A percentile compares a stretch with the other conserved stretches of the same genome.
Conservation (phyloP, 1,140 invertebrate species). For the silkworm (Bombyx mori) region DNA sequence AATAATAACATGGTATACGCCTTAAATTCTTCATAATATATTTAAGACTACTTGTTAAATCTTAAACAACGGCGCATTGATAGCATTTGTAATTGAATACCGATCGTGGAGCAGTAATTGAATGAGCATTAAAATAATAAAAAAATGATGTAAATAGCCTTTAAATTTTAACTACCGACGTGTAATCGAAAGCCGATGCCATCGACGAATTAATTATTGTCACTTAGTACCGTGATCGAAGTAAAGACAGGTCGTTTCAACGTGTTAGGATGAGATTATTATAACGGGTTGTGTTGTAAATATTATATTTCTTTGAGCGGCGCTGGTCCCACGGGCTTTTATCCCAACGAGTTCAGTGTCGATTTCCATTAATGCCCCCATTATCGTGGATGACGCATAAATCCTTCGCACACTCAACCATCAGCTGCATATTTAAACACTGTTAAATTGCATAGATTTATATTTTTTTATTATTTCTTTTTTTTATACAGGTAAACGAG, state of each 20-base stretch:
- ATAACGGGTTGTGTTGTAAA: constrained; percentile 46
- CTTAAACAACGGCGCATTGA: too few relatives aligned
- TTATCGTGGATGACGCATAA: constrained; percentile 49
- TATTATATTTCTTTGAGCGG: constrained; percentile 56
- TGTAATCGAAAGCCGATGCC: constrained; percentile 27
- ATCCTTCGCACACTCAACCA: constrained; percentile 45
- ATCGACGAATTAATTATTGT: constrained; percentile 37
- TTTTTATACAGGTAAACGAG: too few relatives aligned
- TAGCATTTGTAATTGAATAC: too few relatives aligned
- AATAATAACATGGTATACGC: too few relatives aligned
- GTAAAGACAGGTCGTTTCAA: constrained; percentile 34
- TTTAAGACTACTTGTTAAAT: too few relatives aligned
- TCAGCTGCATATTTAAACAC: constrained; percentile 18
- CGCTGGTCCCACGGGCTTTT: constrained; percentile 9
- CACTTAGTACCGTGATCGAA: constrained; percentile 27
- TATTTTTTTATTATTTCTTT: not conserved
- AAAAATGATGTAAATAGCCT: constrained; percentile 6
- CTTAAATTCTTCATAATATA: too few relatives aligned
- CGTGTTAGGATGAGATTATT: constrained; percentile 50
- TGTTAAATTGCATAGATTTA: not conserved
- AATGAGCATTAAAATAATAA: constrained; percentile 7
- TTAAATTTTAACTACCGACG: constrained; percentile 15
- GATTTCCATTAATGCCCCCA: constrained; percentile 55
- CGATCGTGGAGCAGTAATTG: too few relatives aligned
- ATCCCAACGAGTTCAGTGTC: constrained; percentile 34